Conservation (phyloP, 2,888 invertebrate species). For the Dichetophora obliterata region DNA sequence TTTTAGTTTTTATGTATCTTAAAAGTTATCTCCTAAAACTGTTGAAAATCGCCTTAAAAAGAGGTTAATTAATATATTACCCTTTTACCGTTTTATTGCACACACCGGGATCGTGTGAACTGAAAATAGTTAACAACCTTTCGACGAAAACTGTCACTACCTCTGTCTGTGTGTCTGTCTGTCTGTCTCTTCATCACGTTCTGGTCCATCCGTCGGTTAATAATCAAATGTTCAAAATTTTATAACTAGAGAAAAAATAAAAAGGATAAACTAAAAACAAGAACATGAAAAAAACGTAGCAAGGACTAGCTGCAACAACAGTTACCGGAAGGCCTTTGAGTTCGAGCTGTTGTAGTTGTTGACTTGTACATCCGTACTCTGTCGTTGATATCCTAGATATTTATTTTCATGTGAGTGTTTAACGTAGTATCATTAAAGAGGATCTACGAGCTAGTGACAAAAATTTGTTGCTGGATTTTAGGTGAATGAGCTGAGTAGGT, state of each 20-base stretch:
- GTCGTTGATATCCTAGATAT: constrained; percentile 46
- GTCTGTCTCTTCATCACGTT: not conserved
- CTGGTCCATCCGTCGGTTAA: not conserved
- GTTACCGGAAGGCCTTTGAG: not conserved
- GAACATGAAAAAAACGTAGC: constrained; percentile 1
- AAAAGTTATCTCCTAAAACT: constrained; percentile 30
- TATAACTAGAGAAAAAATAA: constrained; percentile 9
- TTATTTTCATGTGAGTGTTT: constrained; percentile 45
- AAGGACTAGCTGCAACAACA: constrained; percentile 18
- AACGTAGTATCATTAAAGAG: not conserved
- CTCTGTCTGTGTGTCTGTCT: not conserved
- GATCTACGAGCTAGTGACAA: not conserved
- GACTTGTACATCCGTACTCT: constrained; percentile 11
- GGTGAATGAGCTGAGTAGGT: not conserved
- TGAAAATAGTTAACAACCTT: constrained; percentile 7
- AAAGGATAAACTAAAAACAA: not conserved
- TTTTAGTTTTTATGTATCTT: not conserved
- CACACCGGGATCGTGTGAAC: constrained; percentile 49
- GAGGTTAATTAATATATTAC: constrained; percentile 56
- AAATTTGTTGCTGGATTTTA: not conserved
- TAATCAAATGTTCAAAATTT: constrained; percentile 38
- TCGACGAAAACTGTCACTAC: not conserved
- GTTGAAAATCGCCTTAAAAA: constrained; percentile 51
- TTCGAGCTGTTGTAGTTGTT: constrained; percentile 5
- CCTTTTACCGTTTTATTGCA: constrained; percentile 51